These are phyloP conservation scores for Pachydiplax longipennis DNA, from an alignment of 2,888 invertebrate genomes.

Conservation along the genomic window DNA sequence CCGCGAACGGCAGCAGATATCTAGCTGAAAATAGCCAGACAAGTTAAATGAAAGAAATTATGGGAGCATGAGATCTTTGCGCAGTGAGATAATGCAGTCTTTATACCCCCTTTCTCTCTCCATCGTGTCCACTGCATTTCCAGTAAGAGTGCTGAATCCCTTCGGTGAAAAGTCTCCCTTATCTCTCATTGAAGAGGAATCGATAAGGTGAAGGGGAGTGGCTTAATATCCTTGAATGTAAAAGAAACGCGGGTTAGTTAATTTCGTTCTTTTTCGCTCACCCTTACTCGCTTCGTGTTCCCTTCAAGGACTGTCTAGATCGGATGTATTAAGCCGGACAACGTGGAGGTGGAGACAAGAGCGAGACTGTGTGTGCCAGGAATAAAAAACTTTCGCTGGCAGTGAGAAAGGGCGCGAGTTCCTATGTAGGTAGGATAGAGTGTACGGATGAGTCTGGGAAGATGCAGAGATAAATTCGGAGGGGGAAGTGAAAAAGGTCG, in stretches of 20 bases:
- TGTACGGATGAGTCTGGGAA: not conserved
- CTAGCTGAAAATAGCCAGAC: too few species aligned
- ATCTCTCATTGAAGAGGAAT: too few species aligned
- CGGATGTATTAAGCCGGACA: not conserved
- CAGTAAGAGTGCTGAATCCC: too few species aligned
- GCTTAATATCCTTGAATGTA: too few species aligned
- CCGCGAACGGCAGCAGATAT: too few species aligned
- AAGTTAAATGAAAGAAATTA: too few species aligned
- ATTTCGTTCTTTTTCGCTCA: not conserved
- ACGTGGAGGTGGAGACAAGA: not conserved
- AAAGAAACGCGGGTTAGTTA: not conserved
- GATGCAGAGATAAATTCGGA: slow-evolving; percentile 11
- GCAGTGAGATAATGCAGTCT: too few species aligned
- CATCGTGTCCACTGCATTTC: too few species aligned
- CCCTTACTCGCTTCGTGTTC: not conserved
- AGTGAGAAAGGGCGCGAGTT: not conserved
- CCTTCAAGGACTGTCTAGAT: not conserved
- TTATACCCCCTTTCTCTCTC: too few species aligned
- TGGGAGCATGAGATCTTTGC: too few species aligned
- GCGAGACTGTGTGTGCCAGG: not conserved
- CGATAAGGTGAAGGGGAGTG: too few species aligned
- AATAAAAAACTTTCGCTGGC: not conserved
- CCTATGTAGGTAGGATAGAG: not conserved
- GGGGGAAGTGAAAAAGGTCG: not conserved
- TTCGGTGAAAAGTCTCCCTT: too few species aligned